Percentiles rank a stretch among this genome's conserved stretches.
Evolutionary conservation across 2,113 vertebrate species (phyloP).

Genomic region (Todiramphus chloris): DNA sequence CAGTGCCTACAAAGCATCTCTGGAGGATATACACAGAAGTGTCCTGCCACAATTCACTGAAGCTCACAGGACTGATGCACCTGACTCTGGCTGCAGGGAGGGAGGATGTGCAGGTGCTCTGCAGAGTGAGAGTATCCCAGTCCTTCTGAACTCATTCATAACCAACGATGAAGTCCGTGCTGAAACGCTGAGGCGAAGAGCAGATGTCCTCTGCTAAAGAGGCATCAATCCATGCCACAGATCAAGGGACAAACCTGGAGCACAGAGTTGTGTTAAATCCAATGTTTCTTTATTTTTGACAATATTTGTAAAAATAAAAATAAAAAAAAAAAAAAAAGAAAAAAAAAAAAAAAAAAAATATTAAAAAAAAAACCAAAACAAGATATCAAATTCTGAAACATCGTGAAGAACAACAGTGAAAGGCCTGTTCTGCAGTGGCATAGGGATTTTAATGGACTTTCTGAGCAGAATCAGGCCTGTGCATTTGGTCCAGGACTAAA

Average conservation of each 20-base stretch:
- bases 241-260: neutral
- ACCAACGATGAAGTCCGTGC: neutral
- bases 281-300: neutral
- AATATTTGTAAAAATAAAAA: neutral
- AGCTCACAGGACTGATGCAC: neutral
- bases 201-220: neutral
- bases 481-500: neutral
- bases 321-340: neutral
- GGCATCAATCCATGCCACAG: neutral
- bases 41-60: neutral
- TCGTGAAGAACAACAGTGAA: neutral
- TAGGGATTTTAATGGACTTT: neutral
- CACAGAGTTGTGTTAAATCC: neutral
- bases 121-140: neutral
- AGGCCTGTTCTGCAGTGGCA: neutral
- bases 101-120: neutral
- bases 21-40: neutral
- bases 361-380: neutral
- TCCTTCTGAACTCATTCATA: neutral
- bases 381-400: neutral
- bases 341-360: too few species aligned
- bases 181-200: neutral
- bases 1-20: neutral
- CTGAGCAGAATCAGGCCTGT: neutral
- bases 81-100: neutral